These are phyloP conservation scores for Acleris holmiana DNA, from an alignment of 2,888 invertebrate species.

Conservation along the genomic window DNA sequence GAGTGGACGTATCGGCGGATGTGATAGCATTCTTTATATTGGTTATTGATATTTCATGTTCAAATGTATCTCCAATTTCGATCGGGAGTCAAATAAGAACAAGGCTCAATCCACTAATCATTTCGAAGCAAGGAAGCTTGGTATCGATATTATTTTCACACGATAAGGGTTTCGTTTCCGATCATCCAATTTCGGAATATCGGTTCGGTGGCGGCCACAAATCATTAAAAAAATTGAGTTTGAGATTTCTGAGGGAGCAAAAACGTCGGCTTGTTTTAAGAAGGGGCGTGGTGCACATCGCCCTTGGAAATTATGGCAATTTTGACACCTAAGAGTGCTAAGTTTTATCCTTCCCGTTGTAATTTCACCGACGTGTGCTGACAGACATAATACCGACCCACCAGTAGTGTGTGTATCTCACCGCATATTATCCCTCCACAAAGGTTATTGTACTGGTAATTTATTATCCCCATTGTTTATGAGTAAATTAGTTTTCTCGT, in stretches of 20 bases:
- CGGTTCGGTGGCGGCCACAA: conserved; percentile 71
- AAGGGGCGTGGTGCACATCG: conserved; percentile 69
- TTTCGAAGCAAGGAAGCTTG: conserved; percentile 45
- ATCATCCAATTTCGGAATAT: conserved; percentile 78
- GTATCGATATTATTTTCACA: conserved; percentile 73
- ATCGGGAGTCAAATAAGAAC: conserved; percentile 33
- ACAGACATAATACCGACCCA: conserved; percentile 52
- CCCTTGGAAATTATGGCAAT: conserved; percentile 80
- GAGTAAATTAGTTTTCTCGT: not conserved
- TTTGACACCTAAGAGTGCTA: conserved; percentile 83
- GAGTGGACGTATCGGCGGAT: conserved; percentile 44
- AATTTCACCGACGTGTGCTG: conserved; percentile 74
- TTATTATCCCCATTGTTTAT: conserved; percentile 6
- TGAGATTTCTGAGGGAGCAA: conserved; percentile 69
- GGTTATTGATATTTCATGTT: conserved; percentile 43
- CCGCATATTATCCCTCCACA: conserved; percentile 45
- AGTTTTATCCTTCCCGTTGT: conserved; percentile 73
- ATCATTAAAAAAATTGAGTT: conserved; percentile 80
- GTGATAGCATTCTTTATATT: conserved; percentile 41
- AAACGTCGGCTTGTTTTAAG: conserved; percentile 77
- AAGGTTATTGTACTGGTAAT: conserved; percentile 38
- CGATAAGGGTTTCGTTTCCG: conserved; percentile 70
- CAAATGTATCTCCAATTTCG: conserved; percentile 35
- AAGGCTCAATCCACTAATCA: conserved; percentile 36
- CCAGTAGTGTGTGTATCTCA: conserved; percentile 52